Base-by-base conservation (phyloP, 2,888 invertebrate species). In the Antitype chi region DNA sequence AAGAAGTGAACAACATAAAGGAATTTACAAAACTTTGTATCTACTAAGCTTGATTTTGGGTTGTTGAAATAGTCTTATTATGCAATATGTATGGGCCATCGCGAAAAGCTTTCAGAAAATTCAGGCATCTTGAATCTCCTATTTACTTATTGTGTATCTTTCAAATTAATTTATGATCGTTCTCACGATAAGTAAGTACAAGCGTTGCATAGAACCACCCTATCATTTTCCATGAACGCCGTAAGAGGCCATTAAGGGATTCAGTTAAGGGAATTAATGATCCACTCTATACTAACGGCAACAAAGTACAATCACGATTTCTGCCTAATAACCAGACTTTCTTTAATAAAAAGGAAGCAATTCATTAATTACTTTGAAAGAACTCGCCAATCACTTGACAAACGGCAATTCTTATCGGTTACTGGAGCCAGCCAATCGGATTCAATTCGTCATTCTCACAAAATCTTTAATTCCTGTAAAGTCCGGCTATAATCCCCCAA, bases 401-500 rank as follows among this genome's bases (percentile, higher is more conserved):
- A 85, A 78, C 78, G 59, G 66, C 71, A 62, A 78, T 81, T 85
- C 53, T 74, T 85, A 85, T 85, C 73, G 64, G 83, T 78, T 66
- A 70, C 77, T 85, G 60, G 25, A 82, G 63, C 69, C 64, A 60
- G 69, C 68, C 71, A 77, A 78, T 78, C 70, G 59, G 64, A 79
- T 85, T 80, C 69, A 81, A 83, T 79, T 85, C 80, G 74, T 80
- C 74, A 85, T 89, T 88, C 88, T 81, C 85, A 88, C 87, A 85
- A 88, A 90, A 91, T 91, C 89, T 89, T 89, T 91, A 93, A 94
- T 93, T 92, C 89, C 89, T 90, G 91, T 91, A 92, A 94, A 94
- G 93, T 94, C 94, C 93, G 89, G 92, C 89, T 91, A 91, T 94
- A 96, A 95, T 93, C 92, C 91, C 87, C 94, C 94, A 94, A 96